Evolutionary conservation across 2,113 vertebrate species (phyloP).

Genomic region (Hyaena hyaena): DNA sequence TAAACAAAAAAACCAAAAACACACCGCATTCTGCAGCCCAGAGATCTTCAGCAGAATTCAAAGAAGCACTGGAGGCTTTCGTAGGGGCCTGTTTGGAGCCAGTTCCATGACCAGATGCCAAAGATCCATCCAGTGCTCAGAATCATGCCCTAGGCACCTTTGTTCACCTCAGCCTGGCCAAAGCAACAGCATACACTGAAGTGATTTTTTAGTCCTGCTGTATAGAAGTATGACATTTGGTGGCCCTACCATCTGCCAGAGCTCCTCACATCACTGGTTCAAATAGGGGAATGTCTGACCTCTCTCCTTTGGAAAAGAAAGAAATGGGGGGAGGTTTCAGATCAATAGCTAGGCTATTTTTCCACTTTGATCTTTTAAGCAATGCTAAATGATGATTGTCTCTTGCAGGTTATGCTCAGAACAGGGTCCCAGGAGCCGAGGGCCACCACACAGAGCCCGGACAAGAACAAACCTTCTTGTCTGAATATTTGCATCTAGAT

Average conservation of each 20-base stretch:
- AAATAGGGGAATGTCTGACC: background rate
- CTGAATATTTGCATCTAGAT: background rate
- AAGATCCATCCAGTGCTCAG: background rate
- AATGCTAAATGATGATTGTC: constrained; percentile 13
- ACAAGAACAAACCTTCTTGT: background rate
- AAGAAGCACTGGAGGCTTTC: background rate
- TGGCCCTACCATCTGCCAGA: constrained; percentile 20
- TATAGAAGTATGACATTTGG: constrained; percentile 31
- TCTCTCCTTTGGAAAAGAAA: constrained; percentile 22
- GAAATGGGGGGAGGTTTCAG: background rate
- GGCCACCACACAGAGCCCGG: background rate
- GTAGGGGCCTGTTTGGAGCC: background rate
- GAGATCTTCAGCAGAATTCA: constrained; percentile 6
- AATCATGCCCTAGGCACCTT: background rate
- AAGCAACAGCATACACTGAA: background rate
- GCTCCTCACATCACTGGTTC: background rate
- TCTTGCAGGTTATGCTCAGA: background rate
- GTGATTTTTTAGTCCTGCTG: constrained; percentile 9
- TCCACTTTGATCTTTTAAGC: constrained; percentile 34
- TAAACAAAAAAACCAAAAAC: background rate
- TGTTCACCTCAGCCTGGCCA: background rate
- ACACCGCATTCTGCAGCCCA: background rate
- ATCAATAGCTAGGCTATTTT: background rate
- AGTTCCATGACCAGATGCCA: background rate
- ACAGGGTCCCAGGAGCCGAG: background rate